phyloP scores from a whole-genome alignment of 2,888 invertebrate species.

The Eupithecia dodoneata region DNA sequence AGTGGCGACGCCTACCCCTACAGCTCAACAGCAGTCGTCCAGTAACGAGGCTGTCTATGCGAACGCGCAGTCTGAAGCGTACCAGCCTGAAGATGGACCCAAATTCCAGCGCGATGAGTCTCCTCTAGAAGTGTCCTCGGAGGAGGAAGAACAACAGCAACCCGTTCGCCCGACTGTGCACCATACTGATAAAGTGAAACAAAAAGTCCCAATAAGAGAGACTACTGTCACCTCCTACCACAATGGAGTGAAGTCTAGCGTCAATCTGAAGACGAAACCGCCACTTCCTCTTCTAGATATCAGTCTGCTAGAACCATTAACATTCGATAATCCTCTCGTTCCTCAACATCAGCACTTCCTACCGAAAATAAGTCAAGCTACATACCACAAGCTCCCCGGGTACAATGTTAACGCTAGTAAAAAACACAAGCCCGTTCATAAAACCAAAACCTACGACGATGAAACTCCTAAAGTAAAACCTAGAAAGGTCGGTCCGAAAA shows the following conservation, averaged over 20 bases:
- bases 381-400: conserved; percentile 65
- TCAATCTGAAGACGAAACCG: conserved; percentile 69
- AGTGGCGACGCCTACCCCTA: conserved; percentile 12
- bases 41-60: conserved; percentile 61
- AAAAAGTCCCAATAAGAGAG: conserved; percentile 59
- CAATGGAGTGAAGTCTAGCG: conserved; percentile 69
- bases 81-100: conserved; percentile 52
- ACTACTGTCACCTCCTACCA: conserved; percentile 62
- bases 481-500: conserved; percentile 55
- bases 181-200: conserved; percentile 50
- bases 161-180: conserved; percentile 39
- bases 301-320: conserved; percentile 73
- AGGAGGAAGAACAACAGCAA: conserved; percentile 35
- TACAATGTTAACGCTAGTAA: conserved; percentile 57
- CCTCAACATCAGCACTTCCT: conserved; percentile 80
- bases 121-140: conserved; percentile 36
- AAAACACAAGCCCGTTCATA: conserved; percentile 62
- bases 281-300: conserved; percentile 70
- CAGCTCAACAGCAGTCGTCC: conserved; percentile 60
- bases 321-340: conserved; percentile 76
- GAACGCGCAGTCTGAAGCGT: conserved; percentile 53
- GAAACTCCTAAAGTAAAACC: conserved; percentile 56
- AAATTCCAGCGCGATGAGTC: conserved; percentile 50
- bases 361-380: conserved; percentile 69
- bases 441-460: conserved; percentile 65